Base-by-base conservation (phyloP, 1,140 invertebrate genomes). In the Hyposmocoma kahamanoa region DNA sequence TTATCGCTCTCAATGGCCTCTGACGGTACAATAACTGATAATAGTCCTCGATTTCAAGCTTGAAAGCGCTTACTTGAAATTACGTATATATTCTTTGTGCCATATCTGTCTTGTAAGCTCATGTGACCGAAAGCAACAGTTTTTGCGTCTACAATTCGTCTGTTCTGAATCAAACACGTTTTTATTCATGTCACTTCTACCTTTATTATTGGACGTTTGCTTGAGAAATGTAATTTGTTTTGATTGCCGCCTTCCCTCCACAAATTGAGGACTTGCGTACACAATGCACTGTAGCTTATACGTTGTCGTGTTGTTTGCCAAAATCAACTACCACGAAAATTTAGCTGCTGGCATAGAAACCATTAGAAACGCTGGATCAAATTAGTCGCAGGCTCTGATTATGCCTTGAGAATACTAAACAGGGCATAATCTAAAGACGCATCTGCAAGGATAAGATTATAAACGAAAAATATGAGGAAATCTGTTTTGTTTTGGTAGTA, bases 1-100 rank as follows among this genome's bases (percentile, higher is more conserved):
- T 67, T 69, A 67, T 58, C 63, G 53, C 61, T 60, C 59, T 56
- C 42, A 53, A 59, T 57, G 57, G 56, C 50, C 53, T 22, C 43
- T 26, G 43, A 49, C 50, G 24, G 32, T 24, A 47, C 54, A 47
- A 42, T 50, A 39, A 49, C 56, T 48, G 44, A 55, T 67, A 67
- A 62, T 67, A 62, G 49, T 42, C 53, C 53, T 50, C 53, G 17
- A 53, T 45, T 51, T 42, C 17, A 47, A 46, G 15, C 41, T 46
- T 41, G 21, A n/a, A n/a, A n/a, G n/a, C n/a, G n/a, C n/a, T n/a
- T n/a, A n/a, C n/a, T n/a, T n/a, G n/a, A n/a, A n/a, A n/a, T n/a
- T n/a, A n/a, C n/a, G n/a, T n/a, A n/a, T n/a, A n/a, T n/a, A n/a
- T n/a, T n/a, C n/a, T n/a, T n/a, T n/a, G n/a, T n/a, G n/a, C n/a